Evolutionary conservation across 2,888 invertebrate species (phyloP), one percentile per base, ranked within the genome.

Genomic region (Thysanoteuthis rhombus): DNA sequence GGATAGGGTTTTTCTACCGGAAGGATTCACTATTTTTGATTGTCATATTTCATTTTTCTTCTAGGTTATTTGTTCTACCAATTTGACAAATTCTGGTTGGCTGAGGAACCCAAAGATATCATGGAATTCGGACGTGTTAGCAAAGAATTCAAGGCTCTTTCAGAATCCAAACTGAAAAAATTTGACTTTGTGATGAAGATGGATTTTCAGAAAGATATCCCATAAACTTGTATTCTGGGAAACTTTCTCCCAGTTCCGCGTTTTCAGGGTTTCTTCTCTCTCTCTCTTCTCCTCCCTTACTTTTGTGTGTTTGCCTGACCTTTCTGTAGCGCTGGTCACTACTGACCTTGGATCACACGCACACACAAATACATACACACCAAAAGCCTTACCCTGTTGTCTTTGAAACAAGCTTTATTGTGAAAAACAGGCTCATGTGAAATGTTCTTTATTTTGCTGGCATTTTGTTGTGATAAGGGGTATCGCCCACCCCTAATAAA

Each of bases 121-220:
- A 99, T 99, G 99, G 99, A 99, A 96, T 99, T 99, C 97, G 98
- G 98, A 58, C 97, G 98, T 92, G 98, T 99, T 94, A 98, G 98
- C 96, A 98, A 98, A 95, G 98, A 98, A 96, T 99, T 99, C 93
- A 94, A 95, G 58, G 95, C 94, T 45, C 95, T 94, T 47, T 93
- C 96, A 36, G 92, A 94, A n/a, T 92, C 93, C 16, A 93, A 93
- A 93, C 93, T 96, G 28, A 95, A 95, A 92, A 94, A 95, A 38
- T 94, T 94, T n/a, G 93, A 94, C 12, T 94, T 94, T 38, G 92
- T 95, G 25, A 93, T 96, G 89, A 91, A 94, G 25, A 94, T 94
- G 91, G 94, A 94, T 40, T 94, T 94, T 90, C 94, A 95, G 40
- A 89, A 93, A 93, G 39, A 42, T 39, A 90, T 90, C 32, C 90